These are phyloP conservation scores for Pollimyrus isidori DNA, from an alignment of 2,113 vertebrate species.

Conservation along the genomic window DNA sequence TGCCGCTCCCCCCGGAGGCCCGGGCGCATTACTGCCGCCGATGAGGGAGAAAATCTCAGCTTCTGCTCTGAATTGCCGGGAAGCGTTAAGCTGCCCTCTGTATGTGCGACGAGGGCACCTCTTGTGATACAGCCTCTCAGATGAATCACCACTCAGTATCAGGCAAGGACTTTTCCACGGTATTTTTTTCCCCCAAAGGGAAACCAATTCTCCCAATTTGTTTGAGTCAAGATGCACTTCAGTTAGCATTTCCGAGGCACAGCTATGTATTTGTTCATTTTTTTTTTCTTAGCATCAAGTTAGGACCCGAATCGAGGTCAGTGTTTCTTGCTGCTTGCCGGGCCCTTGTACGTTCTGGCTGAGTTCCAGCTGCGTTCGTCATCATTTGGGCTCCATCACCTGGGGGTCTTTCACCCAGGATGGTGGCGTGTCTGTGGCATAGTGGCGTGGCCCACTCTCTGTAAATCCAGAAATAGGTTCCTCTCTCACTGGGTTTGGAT, in stretches of 20 bases:
- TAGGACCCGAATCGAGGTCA: conserved; percentile 11
- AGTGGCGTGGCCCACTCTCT: background rate
- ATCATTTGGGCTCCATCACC: background rate
- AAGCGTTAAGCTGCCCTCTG: background rate
- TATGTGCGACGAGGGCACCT: background rate
- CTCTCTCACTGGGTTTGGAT: background rate
- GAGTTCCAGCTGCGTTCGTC: background rate
- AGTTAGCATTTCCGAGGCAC: background rate
- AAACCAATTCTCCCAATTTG: background rate
- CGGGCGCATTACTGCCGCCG: background rate
- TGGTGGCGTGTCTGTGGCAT: background rate
- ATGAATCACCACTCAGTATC: background rate
- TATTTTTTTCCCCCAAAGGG: background rate
- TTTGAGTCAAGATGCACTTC: background rate
- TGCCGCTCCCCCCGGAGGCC: background rate
- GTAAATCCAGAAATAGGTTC: conserved; percentile 6
- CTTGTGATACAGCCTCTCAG: background rate
- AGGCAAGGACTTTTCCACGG: background rate
- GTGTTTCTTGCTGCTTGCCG: background rate
- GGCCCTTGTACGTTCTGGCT: background rate
- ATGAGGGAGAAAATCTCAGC: background rate
- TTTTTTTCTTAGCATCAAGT: background rate
- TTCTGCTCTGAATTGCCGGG: background rate
- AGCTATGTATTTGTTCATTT: background rate
- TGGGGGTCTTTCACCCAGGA: background rate